These are phyloP conservation scores for Rhamphomyia laevipes DNA, from an alignment of 2,888 invertebrate species.

Conservation along the genomic window DNA sequence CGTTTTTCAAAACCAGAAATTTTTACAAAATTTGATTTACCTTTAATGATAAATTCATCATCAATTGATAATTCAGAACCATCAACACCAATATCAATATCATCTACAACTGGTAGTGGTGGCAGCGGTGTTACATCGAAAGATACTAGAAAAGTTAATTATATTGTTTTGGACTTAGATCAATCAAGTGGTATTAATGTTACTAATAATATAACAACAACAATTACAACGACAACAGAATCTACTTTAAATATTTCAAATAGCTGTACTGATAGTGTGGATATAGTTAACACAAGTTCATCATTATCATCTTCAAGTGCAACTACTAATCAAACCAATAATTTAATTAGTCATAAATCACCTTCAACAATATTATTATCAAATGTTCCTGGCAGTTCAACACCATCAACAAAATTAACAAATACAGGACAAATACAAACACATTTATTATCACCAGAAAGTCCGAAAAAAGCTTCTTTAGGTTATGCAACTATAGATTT, in stretches of 20 bases:
- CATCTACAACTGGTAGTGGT: neutral
- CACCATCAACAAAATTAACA: slow-evolving; percentile 2
- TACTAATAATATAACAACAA: neutral
- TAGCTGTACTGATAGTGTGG: too few species aligned
- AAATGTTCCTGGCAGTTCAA: neutral
- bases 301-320: too few species aligned
- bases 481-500: slow-evolving; percentile 91
- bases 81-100: slow-evolving; percentile 15
- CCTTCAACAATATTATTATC: neutral
- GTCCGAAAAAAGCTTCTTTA: slow-evolving; percentile 23
- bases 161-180: slow-evolving; percentile 19
- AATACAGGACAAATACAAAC: neutral
- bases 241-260: too few species aligned
- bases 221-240: neutral
- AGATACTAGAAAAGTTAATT: slow-evolving; percentile 14
- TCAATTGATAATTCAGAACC: slow-evolving; percentile 16
- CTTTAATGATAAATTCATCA: slow-evolving; percentile 2
- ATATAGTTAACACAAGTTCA: too few species aligned
- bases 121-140: neutral
- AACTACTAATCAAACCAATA: too few species aligned
- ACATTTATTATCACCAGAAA: slow-evolving; percentile 12
- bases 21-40: slow-evolving; percentile 16
- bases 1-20: slow-evolving; percentile 19
- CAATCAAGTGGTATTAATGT: slow-evolving; percentile 6
- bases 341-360: too few species aligned